Base-by-base conservation (phyloP, 2,113 vertebrate species). In the Craseonycteris thonglongyai region DNA sequence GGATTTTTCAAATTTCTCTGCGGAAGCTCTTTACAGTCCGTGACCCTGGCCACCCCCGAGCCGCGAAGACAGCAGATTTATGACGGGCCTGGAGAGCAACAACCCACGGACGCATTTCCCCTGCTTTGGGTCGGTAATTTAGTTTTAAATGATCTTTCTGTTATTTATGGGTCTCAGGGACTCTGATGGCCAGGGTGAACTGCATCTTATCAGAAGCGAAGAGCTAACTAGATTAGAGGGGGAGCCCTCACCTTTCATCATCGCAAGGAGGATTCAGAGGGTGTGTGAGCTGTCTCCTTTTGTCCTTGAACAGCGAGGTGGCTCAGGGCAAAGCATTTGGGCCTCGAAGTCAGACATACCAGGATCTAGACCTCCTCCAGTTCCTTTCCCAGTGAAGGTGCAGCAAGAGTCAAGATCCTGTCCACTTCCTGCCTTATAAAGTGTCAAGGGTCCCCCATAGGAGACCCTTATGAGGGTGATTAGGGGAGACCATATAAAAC, bases 81-180 rank as follows among this genome's bases (percentile, higher is more conserved):
- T 93, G 92, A 90, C 35, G 51, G 89, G 92, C 92, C 90, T 51
- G 71, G 83, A 92, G 81, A 95, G 94, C 94, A 45, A n/a, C 83
- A 90, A 56, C 33, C 84, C 61, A n/a, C 13, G 96, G 90, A 76
- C 74, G 90, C n/a, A 28, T 74, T 79, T 91, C 40, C 83, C 71
- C 15, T 16, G 80, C 84, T 63, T 72, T 94, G 71, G 2, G 71
- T 47, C 14, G 26, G 87, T 95, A 94, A 97, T 97, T 97, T 97
- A 97, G 88, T 96, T 97, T 97, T 94, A 93, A 96, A 96, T 96
- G 95, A 96, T 93, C 94, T 96, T 88, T 88, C 76, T 45, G 76
- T 96, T 96, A 95, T 96, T 97, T 96, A 96, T 95, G 88, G 88
- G 76, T 93, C 90, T 78, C 24, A 0, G 71, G 9, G 54, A 95